Conservation (phyloP, 1,140 invertebrate genomes). For the Drosophila novamexicana region DNA sequence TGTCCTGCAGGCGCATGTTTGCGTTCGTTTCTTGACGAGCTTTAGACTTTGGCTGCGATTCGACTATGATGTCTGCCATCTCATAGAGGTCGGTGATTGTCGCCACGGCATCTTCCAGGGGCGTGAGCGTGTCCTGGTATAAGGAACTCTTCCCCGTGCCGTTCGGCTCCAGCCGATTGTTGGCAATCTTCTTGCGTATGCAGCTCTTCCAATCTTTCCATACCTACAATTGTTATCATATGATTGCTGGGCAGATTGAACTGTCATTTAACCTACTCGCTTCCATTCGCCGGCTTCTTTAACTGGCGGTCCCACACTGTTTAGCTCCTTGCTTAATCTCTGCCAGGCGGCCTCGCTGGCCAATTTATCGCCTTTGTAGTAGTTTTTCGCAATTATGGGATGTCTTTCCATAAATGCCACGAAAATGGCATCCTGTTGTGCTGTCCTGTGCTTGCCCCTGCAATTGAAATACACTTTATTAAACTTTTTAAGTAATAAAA, state of each 20-base stretch:
- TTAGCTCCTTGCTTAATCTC: conserved; percentile 60
- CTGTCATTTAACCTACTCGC: conserved; percentile 22
- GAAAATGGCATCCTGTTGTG: conserved; percentile 72
- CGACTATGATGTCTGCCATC: conserved; percentile 57
- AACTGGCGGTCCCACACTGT: conserved; percentile 62
- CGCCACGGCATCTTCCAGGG: conserved; percentile 65
- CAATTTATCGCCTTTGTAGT: conserved; percentile 65
- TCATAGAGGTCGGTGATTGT: conserved; percentile 63
- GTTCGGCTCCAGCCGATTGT: conserved; percentile 60
- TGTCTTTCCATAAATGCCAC: conserved; percentile 70
- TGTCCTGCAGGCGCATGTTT: conserved; percentile 31
- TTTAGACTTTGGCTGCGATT: conserved; percentile 38
- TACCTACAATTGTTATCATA: conserved; percentile 29
- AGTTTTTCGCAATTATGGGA: conserved; percentile 68
- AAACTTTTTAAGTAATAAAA: not conserved
- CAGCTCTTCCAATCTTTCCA: conserved; percentile 75
- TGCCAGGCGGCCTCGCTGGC: conserved; percentile 70
- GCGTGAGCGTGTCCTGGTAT: conserved; percentile 66
- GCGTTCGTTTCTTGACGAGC: not conserved
- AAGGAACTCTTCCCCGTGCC: conserved; percentile 54
- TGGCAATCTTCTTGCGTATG: conserved; percentile 66
- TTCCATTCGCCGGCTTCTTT: conserved; percentile 68
- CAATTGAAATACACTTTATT: not conserved
- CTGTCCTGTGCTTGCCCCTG: conserved; percentile 71
- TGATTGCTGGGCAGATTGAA: not conserved